These are phyloP conservation scores for Furcula furcula DNA, from an alignment of 2,888 invertebrate species.

Conservation along the genomic window DNA sequence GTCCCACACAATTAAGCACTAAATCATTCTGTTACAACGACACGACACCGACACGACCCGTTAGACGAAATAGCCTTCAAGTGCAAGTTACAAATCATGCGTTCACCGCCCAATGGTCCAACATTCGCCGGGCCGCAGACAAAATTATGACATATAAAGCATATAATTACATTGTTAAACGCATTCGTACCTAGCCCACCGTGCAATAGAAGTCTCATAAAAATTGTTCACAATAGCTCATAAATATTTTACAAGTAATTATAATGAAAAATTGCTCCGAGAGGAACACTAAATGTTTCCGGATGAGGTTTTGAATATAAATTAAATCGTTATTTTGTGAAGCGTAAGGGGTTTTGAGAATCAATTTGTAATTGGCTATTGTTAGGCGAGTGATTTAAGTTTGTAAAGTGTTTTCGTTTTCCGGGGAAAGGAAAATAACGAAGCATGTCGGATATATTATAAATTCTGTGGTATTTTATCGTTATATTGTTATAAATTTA, in stretches of 20 bases:
- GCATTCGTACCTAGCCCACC: constrained; percentile 5
- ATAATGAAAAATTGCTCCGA: constrained; percentile 63
- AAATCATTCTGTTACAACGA: constrained; percentile 18
- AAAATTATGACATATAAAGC: constrained; percentile 64
- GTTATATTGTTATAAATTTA: too few relatives aligned
- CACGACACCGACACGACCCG: constrained; percentile 19
- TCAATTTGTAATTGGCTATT: constrained; percentile 54
- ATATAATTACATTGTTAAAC: constrained; percentile 49
- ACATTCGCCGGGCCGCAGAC: constrained; percentile 39
- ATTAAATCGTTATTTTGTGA: constrained; percentile 46
- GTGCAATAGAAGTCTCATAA: constrained; percentile 45
- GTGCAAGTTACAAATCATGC: constrained; percentile 37
- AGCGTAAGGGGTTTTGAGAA: constrained; percentile 31
- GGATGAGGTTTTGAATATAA: constrained; percentile 52
- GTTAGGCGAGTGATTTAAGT: constrained; percentile 25
- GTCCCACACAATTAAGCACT: constrained; percentile 24
- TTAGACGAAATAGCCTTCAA: constrained; percentile 27
- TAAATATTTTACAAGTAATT: constrained; percentile 76
- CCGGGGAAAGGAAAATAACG: constrained; percentile 3
- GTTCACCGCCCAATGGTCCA: constrained; percentile 35
- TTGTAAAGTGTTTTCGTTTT: constrained; percentile 3
- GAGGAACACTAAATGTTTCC: constrained; percentile 61
- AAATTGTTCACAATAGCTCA: constrained; percentile 63
- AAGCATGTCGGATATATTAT: not conserved
- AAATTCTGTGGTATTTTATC: not conserved